A percentile compares a stretch with the other conserved stretches of the same genome.
These are phyloP conservation scores for Sitobion miscanthi DNA, from an alignment of 1,140 invertebrate species.

Conservation along the genomic window DNA sequence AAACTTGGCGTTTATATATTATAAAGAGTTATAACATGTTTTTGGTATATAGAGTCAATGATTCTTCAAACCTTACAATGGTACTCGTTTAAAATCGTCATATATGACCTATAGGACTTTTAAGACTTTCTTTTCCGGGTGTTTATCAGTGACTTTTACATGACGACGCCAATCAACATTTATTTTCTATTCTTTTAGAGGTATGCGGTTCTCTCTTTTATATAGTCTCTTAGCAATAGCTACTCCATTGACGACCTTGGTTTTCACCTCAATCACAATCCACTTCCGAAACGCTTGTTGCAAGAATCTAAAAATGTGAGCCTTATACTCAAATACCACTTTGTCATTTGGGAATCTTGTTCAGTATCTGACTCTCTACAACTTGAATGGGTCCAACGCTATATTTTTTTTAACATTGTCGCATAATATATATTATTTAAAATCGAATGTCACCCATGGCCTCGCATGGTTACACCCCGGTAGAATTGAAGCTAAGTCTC, in stretches of 20 bases:
- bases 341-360: not conserved
- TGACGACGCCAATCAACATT: not conserved
- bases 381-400: not conserved
- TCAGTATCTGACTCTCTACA: not conserved
- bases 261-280: not conserved
- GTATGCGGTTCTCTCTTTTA: not conserved
- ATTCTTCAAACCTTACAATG: not conserved
- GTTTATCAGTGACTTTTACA: not conserved
- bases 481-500: not conserved
- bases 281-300: not conserved
- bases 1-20: not conserved
- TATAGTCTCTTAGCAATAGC: not conserved
- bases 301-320: not conserved
- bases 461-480: not conserved
- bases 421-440: not conserved
- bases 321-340: not conserved
- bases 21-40: not conserved
- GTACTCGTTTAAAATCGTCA: not conserved
- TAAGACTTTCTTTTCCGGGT: not conserved
- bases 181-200: not conserved
- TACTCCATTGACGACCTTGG: not conserved
- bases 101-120: not conserved
- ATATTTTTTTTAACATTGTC: not conserved
- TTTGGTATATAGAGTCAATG: not conserved
- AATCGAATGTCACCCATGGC: not conserved